Percentiles rank a stretch among this genome's conserved stretches.
phyloP scores from a whole-genome alignment of 2,888 invertebrate species.

The Apodemia duryi region DNA sequence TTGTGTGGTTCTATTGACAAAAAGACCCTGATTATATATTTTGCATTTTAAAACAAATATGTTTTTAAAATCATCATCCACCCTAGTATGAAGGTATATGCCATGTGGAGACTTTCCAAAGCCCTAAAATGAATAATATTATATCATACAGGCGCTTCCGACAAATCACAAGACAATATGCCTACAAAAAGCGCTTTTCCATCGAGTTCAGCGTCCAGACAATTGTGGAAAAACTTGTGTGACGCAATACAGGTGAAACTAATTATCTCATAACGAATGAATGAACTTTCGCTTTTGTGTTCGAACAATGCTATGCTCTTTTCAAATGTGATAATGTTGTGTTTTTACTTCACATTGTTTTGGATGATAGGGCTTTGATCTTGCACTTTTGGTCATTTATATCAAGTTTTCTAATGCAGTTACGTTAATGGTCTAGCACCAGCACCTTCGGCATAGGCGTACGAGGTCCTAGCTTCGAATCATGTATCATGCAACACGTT shows the following conservation, averaged over 20 bases:
- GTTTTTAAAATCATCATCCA: too few relatives aligned
- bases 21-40: too few relatives aligned
- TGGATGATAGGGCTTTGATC: constrained; percentile 29
- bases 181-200: constrained; percentile 42
- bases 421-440: background rate
- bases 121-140: too few relatives aligned
- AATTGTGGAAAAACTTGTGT: constrained; percentile 65
- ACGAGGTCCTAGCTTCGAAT: too few relatives aligned
- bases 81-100: too few relatives aligned
- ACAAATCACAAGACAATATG: constrained; percentile 47
- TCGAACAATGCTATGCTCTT: constrained; percentile 64
- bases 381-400: constrained; percentile 31
- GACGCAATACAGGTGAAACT: constrained; percentile 74
- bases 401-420: constrained; percentile 11
- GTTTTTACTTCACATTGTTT: constrained; percentile 56
- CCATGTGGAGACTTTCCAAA: too few relatives aligned
- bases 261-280: constrained; percentile 71
- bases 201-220: constrained; percentile 58
- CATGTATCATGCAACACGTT: too few relatives aligned
- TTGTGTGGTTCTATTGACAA: too few relatives aligned
- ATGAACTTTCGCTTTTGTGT: constrained; percentile 77
- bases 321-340: constrained; percentile 51
- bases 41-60: too few relatives aligned
- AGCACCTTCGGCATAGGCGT: constrained; percentile 29
- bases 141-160: constrained; percentile 40